Percentiles rank a stretch among this genome's conserved stretches.
phyloP scores from a whole-genome alignment of 2,888 invertebrate species.

The Idaea biselata region DNA sequence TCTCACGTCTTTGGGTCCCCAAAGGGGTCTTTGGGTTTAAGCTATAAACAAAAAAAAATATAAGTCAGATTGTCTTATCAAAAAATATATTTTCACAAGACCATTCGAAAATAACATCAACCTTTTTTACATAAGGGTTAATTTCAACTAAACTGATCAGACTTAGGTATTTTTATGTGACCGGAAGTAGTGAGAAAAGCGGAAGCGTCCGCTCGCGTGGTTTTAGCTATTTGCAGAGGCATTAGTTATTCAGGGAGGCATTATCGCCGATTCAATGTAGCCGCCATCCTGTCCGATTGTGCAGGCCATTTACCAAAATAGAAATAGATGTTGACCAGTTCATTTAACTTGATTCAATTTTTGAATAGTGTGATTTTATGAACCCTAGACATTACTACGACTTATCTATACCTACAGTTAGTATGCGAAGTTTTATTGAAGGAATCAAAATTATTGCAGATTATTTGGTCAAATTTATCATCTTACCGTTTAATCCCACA shows the following conservation, averaged over 20 bases:
- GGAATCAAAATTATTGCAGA: no score
- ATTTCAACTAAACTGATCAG: background rate
- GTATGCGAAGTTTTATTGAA: no score
- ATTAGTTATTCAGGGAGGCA: slow-evolving; percentile 55
- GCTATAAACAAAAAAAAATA: no score
- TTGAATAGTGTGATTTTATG: slow-evolving; percentile 9
- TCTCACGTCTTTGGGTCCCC: no score
- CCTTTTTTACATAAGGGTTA: background rate
- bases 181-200: slow-evolving; percentile 18
- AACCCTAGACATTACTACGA: background rate
- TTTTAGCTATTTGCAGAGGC: slow-evolving; percentile 40
- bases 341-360: slow-evolving; percentile 19
- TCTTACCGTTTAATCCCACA: no score
- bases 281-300: slow-evolving; percentile 28
- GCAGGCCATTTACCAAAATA: slow-evolving; percentile 10
- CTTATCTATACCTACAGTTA: no score
- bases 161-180: slow-evolving; percentile 11
- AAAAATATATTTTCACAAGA: no score
- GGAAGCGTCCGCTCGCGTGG: slow-evolving; percentile 13
- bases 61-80: no score
- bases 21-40: no score
- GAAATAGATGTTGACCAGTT: slow-evolving; percentile 11
- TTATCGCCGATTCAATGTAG: slow-evolving; percentile 45
- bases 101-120: no score
- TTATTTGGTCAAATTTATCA: no score